These are phyloP conservation scores for Scaptomyza pallida DNA, from an alignment of 1,140 invertebrate genomes.

Conservation along the genomic window DNA sequence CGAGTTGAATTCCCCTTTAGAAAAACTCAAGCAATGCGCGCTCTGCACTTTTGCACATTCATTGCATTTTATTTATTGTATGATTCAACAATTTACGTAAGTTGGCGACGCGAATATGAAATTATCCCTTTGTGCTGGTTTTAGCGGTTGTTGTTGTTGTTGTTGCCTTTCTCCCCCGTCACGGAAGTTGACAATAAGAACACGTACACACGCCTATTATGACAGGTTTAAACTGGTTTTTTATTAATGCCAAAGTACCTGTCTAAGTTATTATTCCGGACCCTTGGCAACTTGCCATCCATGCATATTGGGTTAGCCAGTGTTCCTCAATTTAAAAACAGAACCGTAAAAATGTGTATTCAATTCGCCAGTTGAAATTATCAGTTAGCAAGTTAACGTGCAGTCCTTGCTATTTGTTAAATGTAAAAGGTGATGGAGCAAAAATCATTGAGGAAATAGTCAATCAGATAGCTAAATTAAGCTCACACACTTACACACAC, in stretches of 20 bases:
- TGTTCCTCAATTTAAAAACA: background rate
- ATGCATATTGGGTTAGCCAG: conserved; percentile 38
- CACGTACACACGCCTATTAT: conserved; percentile 57
- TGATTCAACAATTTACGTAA: conserved; percentile 68
- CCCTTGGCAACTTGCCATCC: conserved; percentile 49
- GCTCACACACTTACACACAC: background rate
- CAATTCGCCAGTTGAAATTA: conserved; percentile 24
- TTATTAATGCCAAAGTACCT: conserved; percentile 53
- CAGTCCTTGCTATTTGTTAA: conserved; percentile 5
- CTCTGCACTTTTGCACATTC: conserved; percentile 63
- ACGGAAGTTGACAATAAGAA: conserved; percentile 57
- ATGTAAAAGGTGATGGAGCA: conserved; percentile 12
- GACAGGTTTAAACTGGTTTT: conserved; percentile 30
- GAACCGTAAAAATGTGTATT: conserved; percentile 6
- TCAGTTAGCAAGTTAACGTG: background rate
- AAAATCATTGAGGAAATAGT: conserved; percentile 48
- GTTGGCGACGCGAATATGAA: conserved; percentile 68
- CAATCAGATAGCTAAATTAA: conserved; percentile 42
- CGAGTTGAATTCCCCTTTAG: background rate
- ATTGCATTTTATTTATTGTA: conserved; percentile 70
- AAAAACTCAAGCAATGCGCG: conserved; percentile 44
- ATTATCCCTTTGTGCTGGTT: conserved; percentile 55
- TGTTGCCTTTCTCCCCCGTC: background rate
- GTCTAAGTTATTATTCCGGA: conserved; percentile 43
- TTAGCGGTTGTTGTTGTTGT: too few relatives aligned